Evolutionary conservation across 2,113 vertebrate genomes (phyloP).

Genomic region (Pomatostomus ruficeps): DNA sequence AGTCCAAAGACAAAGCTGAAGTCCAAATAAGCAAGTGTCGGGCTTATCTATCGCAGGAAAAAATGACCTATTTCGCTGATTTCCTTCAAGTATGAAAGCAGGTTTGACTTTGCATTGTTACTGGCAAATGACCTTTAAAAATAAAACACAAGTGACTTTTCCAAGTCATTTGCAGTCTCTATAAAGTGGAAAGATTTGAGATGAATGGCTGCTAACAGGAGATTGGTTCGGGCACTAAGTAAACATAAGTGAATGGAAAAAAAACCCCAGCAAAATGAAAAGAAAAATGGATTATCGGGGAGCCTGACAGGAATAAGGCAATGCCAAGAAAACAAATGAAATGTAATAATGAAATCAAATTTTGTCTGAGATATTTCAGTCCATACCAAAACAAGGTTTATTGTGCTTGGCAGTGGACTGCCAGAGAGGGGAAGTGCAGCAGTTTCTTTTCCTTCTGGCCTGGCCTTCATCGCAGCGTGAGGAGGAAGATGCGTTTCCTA

Average conservation of each 20-base stretch:
- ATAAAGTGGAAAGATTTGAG: slow-evolving; percentile 33
- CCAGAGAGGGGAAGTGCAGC: not conserved
- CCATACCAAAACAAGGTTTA: slow-evolving; percentile 8
- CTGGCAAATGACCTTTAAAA: slow-evolving; percentile 53
- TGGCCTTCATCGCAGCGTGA: not conserved
- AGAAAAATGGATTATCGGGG: slow-evolving; percentile 62
- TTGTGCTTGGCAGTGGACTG: not conserved
- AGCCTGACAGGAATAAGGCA: slow-evolving; percentile 58
- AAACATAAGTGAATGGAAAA: slow-evolving; percentile 37
- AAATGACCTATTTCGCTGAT: not conserved
- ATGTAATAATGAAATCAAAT: slow-evolving; percentile 51
- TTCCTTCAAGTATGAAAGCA: slow-evolving; percentile 2
- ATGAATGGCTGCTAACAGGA: slow-evolving; percentile 51
- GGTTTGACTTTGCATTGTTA: slow-evolving; percentile 11
- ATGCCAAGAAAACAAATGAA: slow-evolving; percentile 57
- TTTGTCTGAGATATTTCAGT: slow-evolving; percentile 24
- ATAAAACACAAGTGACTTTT: slow-evolving; percentile 44
- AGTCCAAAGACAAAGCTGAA: not conserved
- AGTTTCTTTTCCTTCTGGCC: not conserved
- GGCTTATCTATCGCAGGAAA: not conserved
- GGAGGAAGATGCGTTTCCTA: not conserved
- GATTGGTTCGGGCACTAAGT: slow-evolving; percentile 43
- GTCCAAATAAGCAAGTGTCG: not conserved
- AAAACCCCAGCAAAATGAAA: slow-evolving; percentile 27
- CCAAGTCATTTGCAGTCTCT: slow-evolving; percentile 37